Evolutionary conservation across 2,888 invertebrate genomes (phyloP), one percentile per base, ranked within the genome.

Genomic region (Drosophila stalkeri): DNA sequence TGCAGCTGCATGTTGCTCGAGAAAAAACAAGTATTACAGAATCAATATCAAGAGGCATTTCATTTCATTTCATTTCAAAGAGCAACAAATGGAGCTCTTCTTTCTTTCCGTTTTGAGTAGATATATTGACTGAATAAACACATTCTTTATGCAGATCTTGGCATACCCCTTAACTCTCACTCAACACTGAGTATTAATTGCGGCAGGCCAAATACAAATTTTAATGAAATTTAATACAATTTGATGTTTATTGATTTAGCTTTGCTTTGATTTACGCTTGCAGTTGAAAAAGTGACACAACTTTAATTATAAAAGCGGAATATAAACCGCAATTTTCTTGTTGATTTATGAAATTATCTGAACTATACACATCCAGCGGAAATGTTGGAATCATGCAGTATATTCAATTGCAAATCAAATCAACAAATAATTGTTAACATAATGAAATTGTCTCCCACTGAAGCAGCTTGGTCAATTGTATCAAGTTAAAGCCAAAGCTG

Each of bases 1-100:
- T 49, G 49, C 56, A 64, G 71, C 44, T 61, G 46, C 64, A 59
- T 47, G 49, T 12, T 52, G 16, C 16, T 43, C 44, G 27, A 31
- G 31, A 41, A 23, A 39, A 14, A 69, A 33, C 46, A 12, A 33
- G 8, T 65, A 37, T 63, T 59, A 41, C 63, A 52, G 55, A 60
- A 74, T 57, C 37, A 35, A 46, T 56, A 52, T 4, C 33, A 4
- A 44, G 33, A 14, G 43, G 4, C 35, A 14, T 18, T 8, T 14
- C 7, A 14, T 35, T 8, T 14, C 35, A 14, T 18, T 8, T 14
- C 7, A 14, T 35, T 8, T 14, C 14, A 18, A 18, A 51, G 33
- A 51, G 51, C 12, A 33, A 33, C n/a, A 51, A 31, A 12, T n/a
- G 7, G 18, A 33, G 18, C 31, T 12, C 31, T 33, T n/a, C 12